These are phyloP conservation scores for Papilio xuthus DNA, from an alignment of 1,140 invertebrate species.

Conservation along the genomic window DNA sequence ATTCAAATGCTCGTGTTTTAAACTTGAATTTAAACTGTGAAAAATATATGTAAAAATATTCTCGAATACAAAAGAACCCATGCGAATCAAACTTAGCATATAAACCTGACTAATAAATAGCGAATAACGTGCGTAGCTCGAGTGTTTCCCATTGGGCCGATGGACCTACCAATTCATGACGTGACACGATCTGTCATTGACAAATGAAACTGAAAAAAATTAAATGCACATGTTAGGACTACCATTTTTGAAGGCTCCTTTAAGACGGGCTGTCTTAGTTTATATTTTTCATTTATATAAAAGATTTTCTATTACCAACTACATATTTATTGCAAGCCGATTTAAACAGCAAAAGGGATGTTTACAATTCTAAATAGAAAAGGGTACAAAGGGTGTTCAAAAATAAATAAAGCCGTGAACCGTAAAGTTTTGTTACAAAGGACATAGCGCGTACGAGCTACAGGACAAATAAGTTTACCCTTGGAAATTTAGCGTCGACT, in stretches of 20 bases:
- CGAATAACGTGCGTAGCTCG: background rate
- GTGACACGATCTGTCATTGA: too few species aligned
- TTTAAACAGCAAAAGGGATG: background rate
- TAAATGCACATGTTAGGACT: too few species aligned
- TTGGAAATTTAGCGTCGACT: background rate
- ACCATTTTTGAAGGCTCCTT: too few species aligned
- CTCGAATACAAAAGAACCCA: background rate
- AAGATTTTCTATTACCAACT: background rate
- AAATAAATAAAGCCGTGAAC: slow-evolving; percentile 20
- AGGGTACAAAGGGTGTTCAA: slow-evolving; percentile 22
- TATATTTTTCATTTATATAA: background rate
- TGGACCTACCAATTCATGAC: too few species aligned
- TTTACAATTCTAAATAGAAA: slow-evolving; percentile 21
- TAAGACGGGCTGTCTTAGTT: background rate
- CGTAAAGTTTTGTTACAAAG: slow-evolving; percentile 23
- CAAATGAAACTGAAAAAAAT: too few species aligned
- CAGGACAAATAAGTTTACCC: slow-evolving; percentile 17
- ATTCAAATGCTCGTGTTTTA: slow-evolving; percentile 20
- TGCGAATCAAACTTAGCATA: background rate
- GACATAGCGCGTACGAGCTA: background rate
- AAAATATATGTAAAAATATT: slow-evolving; percentile 16
- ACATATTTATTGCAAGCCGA: background rate
- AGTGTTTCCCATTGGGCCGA: too few species aligned
- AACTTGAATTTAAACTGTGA: slow-evolving; percentile 16
- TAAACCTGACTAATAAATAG: background rate